Base-by-base conservation (phyloP, 2,888 invertebrate species). In the Lithodes maja region DNA sequence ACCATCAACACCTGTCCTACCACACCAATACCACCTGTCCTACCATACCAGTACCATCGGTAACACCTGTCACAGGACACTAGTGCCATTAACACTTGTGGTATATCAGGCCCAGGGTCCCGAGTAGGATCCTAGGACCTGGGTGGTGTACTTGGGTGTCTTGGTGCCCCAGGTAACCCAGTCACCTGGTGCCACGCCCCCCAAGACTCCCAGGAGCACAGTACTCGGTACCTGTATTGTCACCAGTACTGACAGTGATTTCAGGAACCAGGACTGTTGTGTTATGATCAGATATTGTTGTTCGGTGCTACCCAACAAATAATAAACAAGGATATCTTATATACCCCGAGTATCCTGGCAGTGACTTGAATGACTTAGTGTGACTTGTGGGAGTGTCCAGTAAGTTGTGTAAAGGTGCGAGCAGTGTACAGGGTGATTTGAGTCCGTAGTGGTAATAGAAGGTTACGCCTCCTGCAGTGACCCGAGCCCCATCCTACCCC, bases 81-180 rank as follows among this genome's bases (percentile, higher is more conserved):
- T 33, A 33, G 33, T 33, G 33, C 33, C 33, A 33, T 33, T 33
- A 33, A 33, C 33, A 33, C 33, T 33, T 33, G 33, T 33, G 33
- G 33, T 33, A 33, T 74, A 52, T 81, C 52, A 74, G 71, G 68
- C 53, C 54, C 69, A 71, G 84, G 75, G 84, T 12, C 3, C 17
- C 33, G 84, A 71, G 79, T 33, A 81, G 85, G 85, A 85, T 80
- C 80, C 17, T 54, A 80, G 86, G 82, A 81, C 86, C 86, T 86
- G 81, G 86, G 74, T 17, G 81, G 86, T 82, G 82, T 86, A 86
- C 33, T 86, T 61, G 82, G 61, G 82, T 81, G 54, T 74, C 82
- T 68, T 49, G 61, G 74, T 75, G 69, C 86, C 86, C 80, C 75
- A 55, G 54, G 86, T 80, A 53, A 55, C 86, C 52, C 15, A 68